Conservation (phyloP, 2,797 vertebrate species). For the Apodemus agrarius region DNA sequence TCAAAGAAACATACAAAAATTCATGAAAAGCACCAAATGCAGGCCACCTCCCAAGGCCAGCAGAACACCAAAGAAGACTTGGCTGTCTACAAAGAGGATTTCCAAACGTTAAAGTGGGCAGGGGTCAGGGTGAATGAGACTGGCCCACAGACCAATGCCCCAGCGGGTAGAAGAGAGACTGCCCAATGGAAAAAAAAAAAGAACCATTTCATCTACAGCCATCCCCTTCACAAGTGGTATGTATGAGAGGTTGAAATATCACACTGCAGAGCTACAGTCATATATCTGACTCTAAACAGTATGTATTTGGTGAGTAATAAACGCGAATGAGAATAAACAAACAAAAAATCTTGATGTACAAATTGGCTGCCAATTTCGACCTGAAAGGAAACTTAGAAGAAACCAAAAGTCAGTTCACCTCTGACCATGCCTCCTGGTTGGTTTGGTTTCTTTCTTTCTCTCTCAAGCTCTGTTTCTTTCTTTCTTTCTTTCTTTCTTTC, state of each 20-base stretch:
- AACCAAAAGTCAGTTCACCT: neutral
- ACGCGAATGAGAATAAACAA: neutral
- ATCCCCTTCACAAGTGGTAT: neutral
- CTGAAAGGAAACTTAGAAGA: conserved; percentile 17
- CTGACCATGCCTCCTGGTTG: neutral
- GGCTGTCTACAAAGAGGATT: neutral
- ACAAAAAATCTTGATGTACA: neutral
- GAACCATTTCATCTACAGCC: neutral
- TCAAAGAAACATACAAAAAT: neutral
- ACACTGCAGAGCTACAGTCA: neutral
- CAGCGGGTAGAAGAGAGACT: neutral
- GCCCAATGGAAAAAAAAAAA: neutral
- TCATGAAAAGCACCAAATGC: neutral
- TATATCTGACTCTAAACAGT: neutral
- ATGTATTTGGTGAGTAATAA: neutral
- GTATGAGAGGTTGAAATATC: neutral
- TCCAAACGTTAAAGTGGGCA: neutral
- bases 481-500: too few relatives aligned
- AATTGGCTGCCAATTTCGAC: conserved; percentile 11
- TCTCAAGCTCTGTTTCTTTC: too few relatives aligned
- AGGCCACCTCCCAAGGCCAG: neutral
- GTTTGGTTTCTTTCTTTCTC: too few relatives aligned
- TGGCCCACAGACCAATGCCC: neutral
- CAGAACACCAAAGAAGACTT: neutral
- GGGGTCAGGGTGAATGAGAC: neutral